A percentile compares a stretch with the other conserved stretches of the same genome.
Conservation (phyloP, 2,888 invertebrate species). For the Rhimphoctona megacephalus region DNA sequence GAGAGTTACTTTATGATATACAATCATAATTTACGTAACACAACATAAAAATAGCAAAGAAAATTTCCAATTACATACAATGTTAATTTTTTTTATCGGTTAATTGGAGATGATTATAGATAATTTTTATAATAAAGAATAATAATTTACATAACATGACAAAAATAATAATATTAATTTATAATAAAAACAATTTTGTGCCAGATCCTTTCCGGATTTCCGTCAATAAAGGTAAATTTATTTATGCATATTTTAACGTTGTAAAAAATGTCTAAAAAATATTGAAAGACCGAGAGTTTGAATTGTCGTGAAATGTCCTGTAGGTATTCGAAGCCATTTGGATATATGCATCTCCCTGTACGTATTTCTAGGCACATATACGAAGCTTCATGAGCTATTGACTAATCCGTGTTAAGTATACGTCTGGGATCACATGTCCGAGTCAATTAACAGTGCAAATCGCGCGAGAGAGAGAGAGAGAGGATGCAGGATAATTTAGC, state of each 20-base stretch:
- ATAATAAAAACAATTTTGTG: no score
- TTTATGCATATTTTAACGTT: no score
- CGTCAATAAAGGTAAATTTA: no score
- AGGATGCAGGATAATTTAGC: constrained; percentile 46
- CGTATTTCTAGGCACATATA: not conserved
- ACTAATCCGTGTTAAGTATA: constrained; percentile 44
- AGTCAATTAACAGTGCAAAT: constrained; percentile 65
- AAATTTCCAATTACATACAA: no score
- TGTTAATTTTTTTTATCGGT: no score
- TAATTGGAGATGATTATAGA: no score
- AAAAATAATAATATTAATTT: not conserved
- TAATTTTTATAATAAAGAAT: not conserved
- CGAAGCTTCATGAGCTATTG: constrained; percentile 26
- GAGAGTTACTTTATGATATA: not conserved
- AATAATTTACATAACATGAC: not conserved
- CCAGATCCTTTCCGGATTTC: no score
- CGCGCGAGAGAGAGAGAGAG: constrained; percentile 22
- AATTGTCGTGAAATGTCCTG: not conserved
- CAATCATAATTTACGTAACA: not conserved
- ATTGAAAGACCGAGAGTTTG: not conserved
- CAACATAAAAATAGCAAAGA: not conserved
- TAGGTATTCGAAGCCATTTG: not conserved
- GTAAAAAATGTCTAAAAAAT: no score
- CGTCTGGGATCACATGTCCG: constrained; percentile 33
- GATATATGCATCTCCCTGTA: not conserved